These are phyloP conservation scores for Xenentodon cancila DNA, from an alignment of 2,797 vertebrate species.

Conservation along the genomic window DNA sequence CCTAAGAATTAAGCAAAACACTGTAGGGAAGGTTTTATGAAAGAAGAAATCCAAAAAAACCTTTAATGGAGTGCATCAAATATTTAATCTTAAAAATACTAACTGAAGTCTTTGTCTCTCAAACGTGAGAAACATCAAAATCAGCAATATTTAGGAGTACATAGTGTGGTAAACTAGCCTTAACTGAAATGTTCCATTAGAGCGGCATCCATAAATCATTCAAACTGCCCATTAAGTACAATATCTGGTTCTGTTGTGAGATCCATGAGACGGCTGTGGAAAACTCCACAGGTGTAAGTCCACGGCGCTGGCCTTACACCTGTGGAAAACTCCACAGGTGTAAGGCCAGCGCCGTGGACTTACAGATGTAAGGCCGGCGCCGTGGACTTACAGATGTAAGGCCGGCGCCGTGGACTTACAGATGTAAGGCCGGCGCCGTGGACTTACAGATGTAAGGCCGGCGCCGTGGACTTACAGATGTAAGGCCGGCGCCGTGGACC, in stretches of 20 bases:
- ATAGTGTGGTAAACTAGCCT: constrained; percentile 19
- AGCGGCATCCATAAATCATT: constrained; percentile 53
- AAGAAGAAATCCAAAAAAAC: background rate
- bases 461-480: constrained; percentile 2
- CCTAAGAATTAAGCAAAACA: constrained; percentile 1
- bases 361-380: too few species aligned
- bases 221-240: constrained; percentile 47
- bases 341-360: background rate
- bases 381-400: constrained; percentile 6
- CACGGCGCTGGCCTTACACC: too few species aligned
- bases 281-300: constrained; percentile 19
- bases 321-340: too few species aligned
- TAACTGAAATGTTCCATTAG: constrained; percentile 41
- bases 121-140: constrained; percentile 12
- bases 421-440: background rate
- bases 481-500: constrained; percentile 8
- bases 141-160: constrained; percentile 13
- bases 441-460: constrained; percentile 3
- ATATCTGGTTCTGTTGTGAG: constrained; percentile 45
- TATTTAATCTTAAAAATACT: background rate
- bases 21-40: background rate
- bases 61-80: too few species aligned
- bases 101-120: constrained; percentile 12
- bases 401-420: constrained; percentile 1
- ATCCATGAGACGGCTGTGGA: constrained; percentile 54